These are phyloP conservation scores for Momotus momota DNA, from an alignment of 2,797 vertebrate genomes.

Conservation along the genomic window DNA sequence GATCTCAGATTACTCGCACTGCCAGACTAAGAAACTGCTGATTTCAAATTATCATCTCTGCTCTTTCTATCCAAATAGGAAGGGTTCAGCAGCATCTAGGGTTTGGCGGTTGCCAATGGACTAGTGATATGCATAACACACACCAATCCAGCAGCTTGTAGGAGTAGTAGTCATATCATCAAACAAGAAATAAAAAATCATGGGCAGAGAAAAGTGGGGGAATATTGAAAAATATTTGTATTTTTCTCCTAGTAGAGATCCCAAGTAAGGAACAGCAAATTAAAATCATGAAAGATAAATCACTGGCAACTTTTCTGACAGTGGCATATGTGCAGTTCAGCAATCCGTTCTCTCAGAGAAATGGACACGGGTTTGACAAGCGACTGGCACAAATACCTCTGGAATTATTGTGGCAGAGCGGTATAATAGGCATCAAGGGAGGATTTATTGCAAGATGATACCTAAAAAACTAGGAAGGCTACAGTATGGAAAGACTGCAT, in stretches of 20 bases:
- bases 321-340: not conserved
- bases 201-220: not conserved
- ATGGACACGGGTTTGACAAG: not conserved
- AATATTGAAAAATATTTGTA: not conserved
- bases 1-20: not conserved
- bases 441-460: not conserved
- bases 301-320: not conserved
- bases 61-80: not conserved
- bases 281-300: not conserved
- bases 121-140: too few species aligned
- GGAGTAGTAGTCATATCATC: not conserved
- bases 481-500: not conserved
- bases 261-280: not conserved
- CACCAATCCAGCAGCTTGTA: not conserved
- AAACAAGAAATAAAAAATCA: not conserved
- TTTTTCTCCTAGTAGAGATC: not conserved
- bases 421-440: not conserved
- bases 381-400: not conserved
- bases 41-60: not conserved
- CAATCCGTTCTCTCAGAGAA: not conserved
- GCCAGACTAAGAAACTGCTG: not conserved
- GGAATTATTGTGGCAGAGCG: not conserved
- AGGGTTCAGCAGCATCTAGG: not conserved
- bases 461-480: not conserved
- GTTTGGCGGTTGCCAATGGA: not conserved